Conservation (phyloP, 2,888 invertebrate genomes). For the Sepioteuthis lessoniana region DNA sequence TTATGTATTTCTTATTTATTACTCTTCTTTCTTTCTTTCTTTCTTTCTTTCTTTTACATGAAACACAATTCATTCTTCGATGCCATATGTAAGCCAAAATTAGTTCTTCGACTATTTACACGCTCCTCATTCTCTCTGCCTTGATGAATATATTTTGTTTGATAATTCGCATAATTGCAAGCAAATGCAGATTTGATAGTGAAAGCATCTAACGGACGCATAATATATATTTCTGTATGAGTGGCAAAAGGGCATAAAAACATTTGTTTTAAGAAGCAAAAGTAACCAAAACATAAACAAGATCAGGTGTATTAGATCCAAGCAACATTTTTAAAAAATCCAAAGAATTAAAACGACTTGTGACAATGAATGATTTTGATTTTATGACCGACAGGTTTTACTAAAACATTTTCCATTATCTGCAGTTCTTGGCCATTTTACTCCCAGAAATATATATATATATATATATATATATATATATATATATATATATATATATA, state of each 20-base stretch:
- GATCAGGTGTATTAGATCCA: background rate
- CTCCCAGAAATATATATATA: no score
- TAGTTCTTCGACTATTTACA: background rate
- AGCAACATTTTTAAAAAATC: background rate
- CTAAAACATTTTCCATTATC: background rate
- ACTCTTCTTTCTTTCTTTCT: background rate
- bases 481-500: no score
- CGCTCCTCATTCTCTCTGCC: background rate
- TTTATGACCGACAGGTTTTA: background rate
- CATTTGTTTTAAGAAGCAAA: background rate
- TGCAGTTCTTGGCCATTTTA: background rate
- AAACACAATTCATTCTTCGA: background rate
- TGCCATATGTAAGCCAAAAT: background rate
- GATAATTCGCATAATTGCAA: background rate
- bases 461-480: no score
- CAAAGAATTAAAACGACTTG: no score
- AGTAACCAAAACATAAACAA: background rate
- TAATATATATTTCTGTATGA: background rate
- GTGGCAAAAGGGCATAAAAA: background rate
- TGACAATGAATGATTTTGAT: background rate
- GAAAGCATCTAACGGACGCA: background rate
- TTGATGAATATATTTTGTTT: background rate
- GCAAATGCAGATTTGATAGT: background rate
- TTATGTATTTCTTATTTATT: background rate
- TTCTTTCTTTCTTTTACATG: background rate